These are phyloP conservation scores for Drosophila ficusphila DNA, from an alignment of 1,140 invertebrate genomes.

Conservation along the genomic window DNA sequence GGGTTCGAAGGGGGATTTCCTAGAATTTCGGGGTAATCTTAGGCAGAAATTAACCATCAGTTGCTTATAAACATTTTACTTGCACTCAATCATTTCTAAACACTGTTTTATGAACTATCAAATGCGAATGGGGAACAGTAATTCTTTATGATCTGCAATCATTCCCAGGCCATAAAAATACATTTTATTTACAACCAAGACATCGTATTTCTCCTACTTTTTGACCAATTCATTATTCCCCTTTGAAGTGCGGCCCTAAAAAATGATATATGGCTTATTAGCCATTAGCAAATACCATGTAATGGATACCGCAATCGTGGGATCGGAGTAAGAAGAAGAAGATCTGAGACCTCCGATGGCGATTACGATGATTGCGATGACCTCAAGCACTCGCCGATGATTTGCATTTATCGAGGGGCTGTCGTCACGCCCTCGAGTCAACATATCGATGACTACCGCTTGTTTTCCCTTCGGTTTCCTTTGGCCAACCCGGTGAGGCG, in stretches of 20 bases:
- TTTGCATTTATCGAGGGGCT: conserved; percentile 47
- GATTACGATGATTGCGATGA: conserved; percentile 12
- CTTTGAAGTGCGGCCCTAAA: neutral
- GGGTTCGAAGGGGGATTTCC: neutral
- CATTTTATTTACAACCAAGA: too few relatives aligned
- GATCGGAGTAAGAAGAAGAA: neutral
- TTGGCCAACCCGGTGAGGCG: conserved; percentile 40
- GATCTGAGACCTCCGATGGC: conserved; percentile 6
- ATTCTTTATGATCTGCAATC: too few relatives aligned
- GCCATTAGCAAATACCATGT: conserved; percentile 1
- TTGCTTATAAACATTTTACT: too few relatives aligned
- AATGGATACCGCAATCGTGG: neutral
- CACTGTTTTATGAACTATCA: too few relatives aligned
- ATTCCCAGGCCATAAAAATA: neutral
- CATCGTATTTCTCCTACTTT: too few relatives aligned
- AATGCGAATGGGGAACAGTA: too few relatives aligned
- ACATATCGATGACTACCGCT: conserved; percentile 49
- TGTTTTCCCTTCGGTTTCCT: neutral
- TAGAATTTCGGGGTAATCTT: conserved; percentile 1
- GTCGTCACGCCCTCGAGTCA: conserved; percentile 25
- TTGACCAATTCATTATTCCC: neutral
- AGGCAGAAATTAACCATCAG: neutral
- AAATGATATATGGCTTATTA: conserved; percentile 15
- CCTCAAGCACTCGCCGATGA: conserved; percentile 32
- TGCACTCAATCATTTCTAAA: too few relatives aligned